A percentile compares a stretch with the other conserved stretches of the same genome.
Evolutionary conservation across 2,888 invertebrate species (phyloP).

Genomic region (Phyllotreta cruciferae): DNA sequence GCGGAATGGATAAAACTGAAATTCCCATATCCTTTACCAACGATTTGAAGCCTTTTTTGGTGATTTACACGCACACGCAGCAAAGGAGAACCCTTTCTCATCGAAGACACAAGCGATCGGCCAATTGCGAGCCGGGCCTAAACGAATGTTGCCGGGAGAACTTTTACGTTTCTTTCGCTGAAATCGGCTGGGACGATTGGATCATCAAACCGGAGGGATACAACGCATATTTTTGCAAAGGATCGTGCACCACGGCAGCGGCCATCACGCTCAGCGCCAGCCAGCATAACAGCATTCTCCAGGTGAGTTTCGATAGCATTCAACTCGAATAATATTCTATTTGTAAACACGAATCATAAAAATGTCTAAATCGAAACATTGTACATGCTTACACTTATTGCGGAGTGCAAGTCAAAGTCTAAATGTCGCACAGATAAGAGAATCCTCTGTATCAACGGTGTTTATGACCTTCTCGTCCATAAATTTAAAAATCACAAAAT

Average conservation of each 20-base stretch:
- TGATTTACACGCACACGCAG: slow-evolving; percentile 78
- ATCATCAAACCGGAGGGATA: slow-evolving; percentile 83
- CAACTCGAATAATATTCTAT: not conserved
- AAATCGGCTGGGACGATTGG: slow-evolving; percentile 90
- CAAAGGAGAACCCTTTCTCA: slow-evolving; percentile 61
- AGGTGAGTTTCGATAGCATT: slow-evolving; percentile 64
- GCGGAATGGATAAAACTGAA: slow-evolving; percentile 69
- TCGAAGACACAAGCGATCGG: slow-evolving; percentile 61
- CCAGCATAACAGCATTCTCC: slow-evolving; percentile 76
- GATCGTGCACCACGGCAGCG: slow-evolving; percentile 77
- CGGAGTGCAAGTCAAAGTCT: slow-evolving; percentile 29
- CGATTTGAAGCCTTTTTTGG: slow-evolving; percentile 77
- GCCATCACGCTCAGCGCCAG: slow-evolving; percentile 71
- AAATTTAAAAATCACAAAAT: slow-evolving; percentile 22
- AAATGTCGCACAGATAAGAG: slow-evolving; percentile 27
- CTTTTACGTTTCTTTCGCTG: slow-evolving; percentile 81
- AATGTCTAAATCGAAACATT: not conserved
- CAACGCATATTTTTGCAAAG: slow-evolving; percentile 87
- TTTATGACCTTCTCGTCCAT: slow-evolving; percentile 25
- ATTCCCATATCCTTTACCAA: slow-evolving; percentile 75
- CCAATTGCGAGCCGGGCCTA: slow-evolving; percentile 73
- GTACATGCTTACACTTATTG: slow-evolving; percentile 1
- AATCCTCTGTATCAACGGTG: slow-evolving; percentile 15
- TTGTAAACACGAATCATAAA: too few relatives aligned
- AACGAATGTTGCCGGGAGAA: slow-evolving; percentile 85